Evolutionary conservation across 2,797 vertebrate genomes (phyloP).

Genomic region (Mastacembelus armatus): DNA sequence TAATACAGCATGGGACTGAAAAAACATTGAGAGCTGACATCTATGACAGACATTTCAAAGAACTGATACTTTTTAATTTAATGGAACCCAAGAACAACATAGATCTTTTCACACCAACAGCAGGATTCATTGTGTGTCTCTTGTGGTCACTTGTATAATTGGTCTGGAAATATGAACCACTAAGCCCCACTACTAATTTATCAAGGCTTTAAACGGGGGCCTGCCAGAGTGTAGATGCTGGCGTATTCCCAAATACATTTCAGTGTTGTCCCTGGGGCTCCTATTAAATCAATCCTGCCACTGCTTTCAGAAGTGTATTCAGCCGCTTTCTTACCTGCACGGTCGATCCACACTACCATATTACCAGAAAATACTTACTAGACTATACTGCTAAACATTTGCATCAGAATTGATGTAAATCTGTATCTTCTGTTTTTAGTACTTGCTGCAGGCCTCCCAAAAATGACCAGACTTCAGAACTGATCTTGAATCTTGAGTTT

Average conservation of each 20-base stretch:
- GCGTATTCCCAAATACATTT: slow-evolving; percentile 4
- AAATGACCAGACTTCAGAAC: no score
- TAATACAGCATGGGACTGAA: not conserved
- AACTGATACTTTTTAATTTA: not conserved
- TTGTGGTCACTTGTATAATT: not conserved
- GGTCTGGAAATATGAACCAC: not conserved
- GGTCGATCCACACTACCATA: not conserved
- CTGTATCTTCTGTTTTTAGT: not conserved
- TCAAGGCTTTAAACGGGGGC: not conserved
- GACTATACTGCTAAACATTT: no score
- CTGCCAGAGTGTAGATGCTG: not conserved
- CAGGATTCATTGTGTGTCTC: not conserved
- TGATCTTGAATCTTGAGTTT: no score
- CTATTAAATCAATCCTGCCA: not conserved
- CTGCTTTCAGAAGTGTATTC: not conserved
- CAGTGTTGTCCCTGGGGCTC: not conserved
- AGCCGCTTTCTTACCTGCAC: not conserved
- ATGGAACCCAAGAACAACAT: not conserved
- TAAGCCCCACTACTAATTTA: not conserved
- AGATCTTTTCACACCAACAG: not conserved
- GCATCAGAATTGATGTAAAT: not conserved
- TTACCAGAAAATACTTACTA: no score
- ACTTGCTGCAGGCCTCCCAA: not conserved
- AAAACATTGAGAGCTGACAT: not conserved
- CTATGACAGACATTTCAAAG: not conserved